These are phyloP conservation scores for Barnardius zonarius DNA, from an alignment of 2,113 vertebrate genomes.

Conservation along the genomic window DNA sequence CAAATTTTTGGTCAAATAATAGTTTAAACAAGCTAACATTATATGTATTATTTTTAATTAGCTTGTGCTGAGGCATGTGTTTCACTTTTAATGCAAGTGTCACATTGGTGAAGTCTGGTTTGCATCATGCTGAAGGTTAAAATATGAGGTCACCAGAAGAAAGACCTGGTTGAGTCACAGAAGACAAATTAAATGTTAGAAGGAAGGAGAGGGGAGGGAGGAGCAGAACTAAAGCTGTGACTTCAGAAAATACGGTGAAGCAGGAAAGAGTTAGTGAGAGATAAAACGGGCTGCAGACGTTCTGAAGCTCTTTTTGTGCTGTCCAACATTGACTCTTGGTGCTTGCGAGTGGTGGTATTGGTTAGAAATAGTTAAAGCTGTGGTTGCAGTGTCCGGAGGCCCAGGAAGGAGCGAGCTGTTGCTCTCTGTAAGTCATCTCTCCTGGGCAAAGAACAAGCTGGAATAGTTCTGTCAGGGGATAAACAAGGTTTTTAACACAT, in stretches of 20 bases:
- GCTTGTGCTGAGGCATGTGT: constrained; percentile 21
- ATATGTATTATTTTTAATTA: constrained; percentile 60
- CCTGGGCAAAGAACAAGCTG: not conserved
- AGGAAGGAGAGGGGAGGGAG: constrained; percentile 43
- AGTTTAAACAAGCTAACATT: constrained; percentile 12
- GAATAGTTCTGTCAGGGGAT: not conserved
- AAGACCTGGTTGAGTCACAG: constrained; percentile 25
- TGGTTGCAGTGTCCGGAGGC: not conserved
- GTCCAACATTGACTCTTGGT: not conserved
- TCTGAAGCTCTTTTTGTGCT: not conserved
- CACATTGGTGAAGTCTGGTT: constrained; percentile 52
- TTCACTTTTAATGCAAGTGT: constrained; percentile 47
- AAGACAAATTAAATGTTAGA: constrained; percentile 60
- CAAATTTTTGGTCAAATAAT: constrained; percentile 20
- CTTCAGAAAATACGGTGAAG: not conserved
- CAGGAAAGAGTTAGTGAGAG: not conserved
- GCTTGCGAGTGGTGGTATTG: not conserved
- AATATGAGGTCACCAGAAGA: constrained; percentile 55
- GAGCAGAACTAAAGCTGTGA: not conserved
- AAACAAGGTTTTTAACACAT: not conserved
- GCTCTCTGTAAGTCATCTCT: not conserved
- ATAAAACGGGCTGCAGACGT: not conserved
- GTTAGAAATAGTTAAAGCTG: not conserved
- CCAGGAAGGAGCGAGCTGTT: not conserved
- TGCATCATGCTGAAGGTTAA: constrained; percentile 46